A percentile compares a stretch with the other conserved stretches of the same genome.
These are phyloP conservation scores for Oligia latruncula DNA, from an alignment of 2,888 invertebrate species.

Conservation along the genomic window DNA sequence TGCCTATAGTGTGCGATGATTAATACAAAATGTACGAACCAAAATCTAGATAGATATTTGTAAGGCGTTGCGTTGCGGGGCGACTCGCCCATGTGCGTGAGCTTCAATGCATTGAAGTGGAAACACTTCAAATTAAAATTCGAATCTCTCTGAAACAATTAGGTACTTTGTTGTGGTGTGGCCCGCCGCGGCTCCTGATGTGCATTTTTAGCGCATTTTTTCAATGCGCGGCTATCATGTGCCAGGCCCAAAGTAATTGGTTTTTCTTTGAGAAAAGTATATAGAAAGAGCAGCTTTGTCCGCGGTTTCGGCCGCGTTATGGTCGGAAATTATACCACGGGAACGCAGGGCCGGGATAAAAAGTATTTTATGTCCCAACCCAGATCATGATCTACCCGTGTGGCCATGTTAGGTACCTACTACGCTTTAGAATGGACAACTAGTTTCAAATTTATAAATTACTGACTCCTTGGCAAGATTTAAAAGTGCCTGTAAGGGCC, in stretches of 20 bases:
- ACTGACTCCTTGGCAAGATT: too few relatives aligned
- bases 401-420: neutral
- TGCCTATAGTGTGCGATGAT: neutral
- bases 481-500: too few relatives aligned
- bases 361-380: neutral
- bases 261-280: neutral
- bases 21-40: neutral
- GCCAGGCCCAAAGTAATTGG: neutral
- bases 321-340: too few relatives aligned
- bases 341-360: neutral
- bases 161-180: neutral
- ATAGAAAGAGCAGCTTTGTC: neutral
- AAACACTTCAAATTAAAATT: neutral
- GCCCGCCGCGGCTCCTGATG: neutral
- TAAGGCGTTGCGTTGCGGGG: neutral
- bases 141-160: too few relatives aligned
- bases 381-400: neutral
- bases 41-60: neutral
- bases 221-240: neutral
- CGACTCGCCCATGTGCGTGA: too few relatives aligned
- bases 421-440: too few relatives aligned
- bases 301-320: too few relatives aligned
- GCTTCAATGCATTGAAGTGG: neutral
- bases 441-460: too few relatives aligned
- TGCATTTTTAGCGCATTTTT: neutral